Percentiles rank a stretch among this genome's conserved stretches.
phyloP scores from a whole-genome alignment of 2,113 vertebrate species.

The Misgurnus anguillicaudatus region DNA sequence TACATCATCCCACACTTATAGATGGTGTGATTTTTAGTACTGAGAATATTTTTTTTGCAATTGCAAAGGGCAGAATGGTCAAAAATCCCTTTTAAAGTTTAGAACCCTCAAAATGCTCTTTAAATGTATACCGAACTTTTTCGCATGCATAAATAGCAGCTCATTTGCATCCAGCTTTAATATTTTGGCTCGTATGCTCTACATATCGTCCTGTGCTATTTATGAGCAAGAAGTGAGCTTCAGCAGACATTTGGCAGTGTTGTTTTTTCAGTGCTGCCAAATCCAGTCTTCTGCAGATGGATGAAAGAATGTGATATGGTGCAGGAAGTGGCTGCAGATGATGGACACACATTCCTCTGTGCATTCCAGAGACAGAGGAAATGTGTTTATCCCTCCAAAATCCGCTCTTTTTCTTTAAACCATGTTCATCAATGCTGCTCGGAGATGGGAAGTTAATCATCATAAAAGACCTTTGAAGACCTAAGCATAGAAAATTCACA shows the following conservation, averaged over 20 bases:
- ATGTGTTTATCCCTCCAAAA: slow-evolving; percentile 54
- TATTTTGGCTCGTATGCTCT: neutral
- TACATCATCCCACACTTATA: slow-evolving; percentile 7
- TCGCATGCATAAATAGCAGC: neutral
- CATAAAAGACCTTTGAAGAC: slow-evolving; percentile 12
- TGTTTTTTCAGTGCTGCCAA: slow-evolving; percentile 13
- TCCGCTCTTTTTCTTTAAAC: neutral
- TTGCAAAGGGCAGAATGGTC: slow-evolving; percentile 8
- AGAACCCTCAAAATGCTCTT: neutral
- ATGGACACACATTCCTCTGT: slow-evolving; percentile 40
- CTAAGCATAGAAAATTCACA: neutral
- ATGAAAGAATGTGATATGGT: slow-evolving; percentile 50
- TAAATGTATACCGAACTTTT: neutral
- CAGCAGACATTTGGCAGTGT: slow-evolving; percentile 9
- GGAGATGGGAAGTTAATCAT: neutral
- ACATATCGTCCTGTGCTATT: neutral
- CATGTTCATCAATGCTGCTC: slow-evolving; percentile 10
- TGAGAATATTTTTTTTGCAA: neutral
- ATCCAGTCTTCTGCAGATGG: slow-evolving; percentile 20
- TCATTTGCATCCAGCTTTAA: neutral
- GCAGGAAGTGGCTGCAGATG: slow-evolving; percentile 43
- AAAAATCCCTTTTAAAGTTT: neutral
- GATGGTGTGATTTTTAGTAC: neutral
- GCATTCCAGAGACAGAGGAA: slow-evolving; percentile 58
- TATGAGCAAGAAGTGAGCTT: slow-evolving; percentile 9